Base-by-base conservation (phyloP, 2,888 invertebrate genomes). In the Parnassius glacialis region DNA sequence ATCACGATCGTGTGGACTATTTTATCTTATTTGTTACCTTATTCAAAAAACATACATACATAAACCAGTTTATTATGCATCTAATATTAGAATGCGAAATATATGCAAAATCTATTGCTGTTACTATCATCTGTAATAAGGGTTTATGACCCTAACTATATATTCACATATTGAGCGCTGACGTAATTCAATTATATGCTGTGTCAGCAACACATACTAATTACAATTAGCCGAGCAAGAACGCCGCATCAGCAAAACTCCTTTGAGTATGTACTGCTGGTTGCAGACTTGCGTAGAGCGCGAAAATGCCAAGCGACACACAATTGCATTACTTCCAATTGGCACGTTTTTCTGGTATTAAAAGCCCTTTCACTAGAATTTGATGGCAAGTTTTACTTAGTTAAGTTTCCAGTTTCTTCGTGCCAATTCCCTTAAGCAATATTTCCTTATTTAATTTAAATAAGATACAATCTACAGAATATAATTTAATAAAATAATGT, bases 171-270 rank as follows among this genome's bases (percentile, higher is more conserved):
- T 55, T 52, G 45, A 50, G 25, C 45, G 52, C 63, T 63, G 56
- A 60, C 52, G 53, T 57, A 52, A 56, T 25, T 52, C 52, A 59
- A 59, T 48, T 54, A 56, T 44, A 43, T 45, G 56, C 55, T 44
- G 10, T 42, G 52, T 59, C 63, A 45, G 59, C 63, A 12, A 11
- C 11, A 48, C 56, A 42, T 42, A 52, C 59, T 63, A 63, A 59
- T 63, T 63, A 63, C 63, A 63, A 63, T 59, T 59, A 63, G 63
- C 43, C 44, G 53, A 61, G 45, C 16, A 13, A 54, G 53, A 50
- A 51, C 55, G 47, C 56, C 52, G 48, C 52, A 52, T 63, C 63
- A 63, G 63, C 63, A 63, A 59, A 63, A 59, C 59, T 56, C 59
- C 56, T 63, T 59, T 56, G 59, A 58, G 43, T 48, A 50, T 48